A percentile compares a stretch with the other conserved stretches of the same genome.
Evolutionary conservation across 1,140 invertebrate species (phyloP).

Genomic region (Antheraea mylitta): DNA sequence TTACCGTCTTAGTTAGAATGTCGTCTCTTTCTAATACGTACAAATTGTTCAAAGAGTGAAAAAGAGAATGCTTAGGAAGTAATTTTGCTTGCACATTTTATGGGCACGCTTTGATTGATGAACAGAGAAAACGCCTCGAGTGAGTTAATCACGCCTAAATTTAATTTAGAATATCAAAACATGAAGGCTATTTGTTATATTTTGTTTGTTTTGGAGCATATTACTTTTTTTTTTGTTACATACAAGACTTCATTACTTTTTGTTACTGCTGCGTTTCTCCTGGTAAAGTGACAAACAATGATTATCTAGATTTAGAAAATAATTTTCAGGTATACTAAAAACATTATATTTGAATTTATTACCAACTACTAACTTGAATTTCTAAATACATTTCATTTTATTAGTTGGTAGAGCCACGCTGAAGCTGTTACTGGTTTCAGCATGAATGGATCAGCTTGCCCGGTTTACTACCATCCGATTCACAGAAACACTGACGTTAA

Average conservation of each 20-base stretch:
- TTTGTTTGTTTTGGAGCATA: slow-evolving; percentile 65
- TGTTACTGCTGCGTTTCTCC: neutral
- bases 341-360: too few species aligned
- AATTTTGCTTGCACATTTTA: slow-evolving; percentile 59
- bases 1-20: slow-evolving; percentile 56
- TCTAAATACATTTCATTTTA: too few species aligned
- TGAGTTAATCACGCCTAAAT: slow-evolving; percentile 74
- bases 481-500: too few species aligned
- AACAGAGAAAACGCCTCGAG: slow-evolving; percentile 76
- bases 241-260: neutral
- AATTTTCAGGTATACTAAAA: too few species aligned
- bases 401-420: too few species aligned
- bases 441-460: too few species aligned
- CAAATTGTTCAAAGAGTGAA: slow-evolving; percentile 17
- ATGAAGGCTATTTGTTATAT: slow-evolving; percentile 58
- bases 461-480: too few species aligned
- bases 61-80: slow-evolving; percentile 58
- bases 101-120: slow-evolving; percentile 71
- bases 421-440: too few species aligned
- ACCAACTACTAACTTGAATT: too few species aligned
- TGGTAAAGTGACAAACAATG: too few species aligned
- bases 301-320: too few species aligned
- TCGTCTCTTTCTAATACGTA: slow-evolving; percentile 38
- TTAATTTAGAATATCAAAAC: slow-evolving; percentile 74
- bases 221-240: neutral